Evolutionary conservation across 2,888 invertebrate genomes (phyloP).

Genomic region (Lordiphosa andalusiaca): DNA sequence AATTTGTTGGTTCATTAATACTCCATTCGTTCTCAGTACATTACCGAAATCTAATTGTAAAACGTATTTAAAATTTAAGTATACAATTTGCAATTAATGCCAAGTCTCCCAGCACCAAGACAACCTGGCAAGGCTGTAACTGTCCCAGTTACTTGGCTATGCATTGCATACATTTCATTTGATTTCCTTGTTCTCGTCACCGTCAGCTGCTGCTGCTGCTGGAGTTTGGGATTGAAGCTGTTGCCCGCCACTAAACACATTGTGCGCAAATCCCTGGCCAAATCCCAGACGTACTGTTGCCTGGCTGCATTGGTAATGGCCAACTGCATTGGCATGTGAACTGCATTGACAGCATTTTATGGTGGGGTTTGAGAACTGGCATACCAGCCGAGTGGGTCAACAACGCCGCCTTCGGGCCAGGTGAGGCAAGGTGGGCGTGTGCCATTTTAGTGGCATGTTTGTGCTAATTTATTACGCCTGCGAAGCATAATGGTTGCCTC

Average conservation of each 20-base stretch:
- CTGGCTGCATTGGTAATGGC: constrained; percentile 33
- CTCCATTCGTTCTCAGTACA: neutral
- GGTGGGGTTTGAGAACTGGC: constrained; percentile 22
- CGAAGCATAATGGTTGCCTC: constrained; percentile 54
- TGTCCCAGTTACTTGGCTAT: constrained; percentile 21
- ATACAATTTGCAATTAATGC: constrained; percentile 41
- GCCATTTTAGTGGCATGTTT: constrained; percentile 74
- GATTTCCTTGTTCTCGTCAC: constrained; percentile 32
- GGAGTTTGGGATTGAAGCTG: constrained; percentile 12
- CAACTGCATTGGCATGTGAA: constrained; percentile 61
- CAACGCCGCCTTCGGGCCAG: constrained; percentile 26
- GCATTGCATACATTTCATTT: constrained; percentile 41
- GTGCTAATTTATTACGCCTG: constrained; percentile 74
- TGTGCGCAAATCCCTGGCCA: constrained; percentile 66
- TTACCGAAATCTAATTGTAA: no score
- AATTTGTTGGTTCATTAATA: neutral
- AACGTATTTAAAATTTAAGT: constrained; percentile 15
- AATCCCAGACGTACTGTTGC: constrained; percentile 65
- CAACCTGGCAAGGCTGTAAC: constrained; percentile 1
- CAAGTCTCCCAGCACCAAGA: constrained; percentile 12
- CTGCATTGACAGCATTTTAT: constrained; percentile 70
- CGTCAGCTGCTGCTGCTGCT: constrained; percentile 2
- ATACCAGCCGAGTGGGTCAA: constrained; percentile 30
- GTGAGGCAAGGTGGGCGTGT: constrained; percentile 33
- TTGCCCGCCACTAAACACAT: constrained; percentile 66